phyloP scores from a whole-genome alignment of 2,113 vertebrate species.

The Oryzias javanicus region DNA sequence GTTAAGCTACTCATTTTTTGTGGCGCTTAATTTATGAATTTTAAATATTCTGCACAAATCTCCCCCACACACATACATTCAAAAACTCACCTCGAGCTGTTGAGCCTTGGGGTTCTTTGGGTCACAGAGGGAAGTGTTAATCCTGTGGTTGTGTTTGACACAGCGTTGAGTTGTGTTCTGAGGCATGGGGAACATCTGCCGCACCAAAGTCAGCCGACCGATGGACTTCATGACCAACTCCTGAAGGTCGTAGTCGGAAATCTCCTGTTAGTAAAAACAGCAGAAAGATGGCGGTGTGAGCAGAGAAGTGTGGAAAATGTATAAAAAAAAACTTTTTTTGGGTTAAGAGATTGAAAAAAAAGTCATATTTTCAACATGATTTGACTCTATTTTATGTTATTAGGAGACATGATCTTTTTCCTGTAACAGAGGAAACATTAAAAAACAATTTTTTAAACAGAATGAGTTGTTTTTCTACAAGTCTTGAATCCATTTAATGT shows the following conservation, averaged over 20 bases:
- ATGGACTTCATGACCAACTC: conserved; percentile 97
- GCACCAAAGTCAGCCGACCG: conserved; percentile 92
- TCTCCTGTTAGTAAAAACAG: conserved; percentile 79
- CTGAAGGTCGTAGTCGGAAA: conserved; percentile 91
- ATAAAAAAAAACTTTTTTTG: background rate
- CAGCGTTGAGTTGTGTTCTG: conserved; percentile 93
- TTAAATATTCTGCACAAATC: too few relatives aligned
- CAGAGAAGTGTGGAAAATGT: conserved; percentile 6
- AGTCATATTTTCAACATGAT: too few relatives aligned
- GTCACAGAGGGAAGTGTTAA: conserved; percentile 95
- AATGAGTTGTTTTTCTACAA: too few relatives aligned
- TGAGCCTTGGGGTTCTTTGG: conserved; percentile 92
- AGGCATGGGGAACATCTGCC: conserved; percentile 94
- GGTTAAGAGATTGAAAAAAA: too few relatives aligned
- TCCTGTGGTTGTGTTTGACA: conserved; percentile 94
- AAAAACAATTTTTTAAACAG: too few relatives aligned
- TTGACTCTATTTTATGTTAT: too few relatives aligned
- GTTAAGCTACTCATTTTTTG: too few relatives aligned
- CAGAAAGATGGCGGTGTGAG: background rate
- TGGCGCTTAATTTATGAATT: too few relatives aligned
- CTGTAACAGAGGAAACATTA: too few relatives aligned
- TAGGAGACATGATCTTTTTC: too few relatives aligned
- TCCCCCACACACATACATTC: background rate
- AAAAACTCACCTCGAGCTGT: conserved; percentile 87
- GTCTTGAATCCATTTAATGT: too few relatives aligned